phyloP scores from a whole-genome alignment of 2,113 vertebrate species.

The Astur gentilis region DNA sequence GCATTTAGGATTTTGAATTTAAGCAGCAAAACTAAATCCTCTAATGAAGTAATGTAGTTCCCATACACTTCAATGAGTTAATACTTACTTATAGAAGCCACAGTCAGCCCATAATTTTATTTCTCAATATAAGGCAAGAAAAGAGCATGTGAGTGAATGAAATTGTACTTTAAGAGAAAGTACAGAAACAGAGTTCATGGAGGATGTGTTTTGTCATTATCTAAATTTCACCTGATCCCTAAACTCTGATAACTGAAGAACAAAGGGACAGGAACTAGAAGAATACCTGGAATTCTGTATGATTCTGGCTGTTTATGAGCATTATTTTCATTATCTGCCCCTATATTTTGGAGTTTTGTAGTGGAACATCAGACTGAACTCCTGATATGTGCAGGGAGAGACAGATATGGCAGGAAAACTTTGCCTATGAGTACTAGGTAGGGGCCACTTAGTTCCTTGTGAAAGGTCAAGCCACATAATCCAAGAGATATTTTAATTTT shows the following conservation, averaged over 20 bases:
- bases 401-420: not conserved
- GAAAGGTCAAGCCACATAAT: not conserved
- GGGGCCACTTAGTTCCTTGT: not conserved
- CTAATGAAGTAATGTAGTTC: not conserved
- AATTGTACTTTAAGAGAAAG: not conserved
- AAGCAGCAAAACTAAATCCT: not conserved
- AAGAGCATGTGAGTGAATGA: accelerated
- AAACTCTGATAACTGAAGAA: not conserved
- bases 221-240: not conserved
- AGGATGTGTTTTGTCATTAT: not conserved
- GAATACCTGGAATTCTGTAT: not conserved
- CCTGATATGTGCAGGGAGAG: not conserved
- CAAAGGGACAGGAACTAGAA: not conserved
- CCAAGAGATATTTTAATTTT: not conserved
- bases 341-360: not conserved
- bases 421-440: not conserved
- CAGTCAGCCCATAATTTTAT: not conserved
- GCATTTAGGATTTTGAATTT: not conserved
- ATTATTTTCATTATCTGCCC: not conserved
- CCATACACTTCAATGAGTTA: not conserved
- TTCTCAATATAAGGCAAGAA: not conserved
- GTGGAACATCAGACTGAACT: not conserved
- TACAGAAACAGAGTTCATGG: not conserved
- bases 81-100: not conserved
- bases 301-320: not conserved